These are phyloP conservation scores for Actinernus sp. DNA, from an alignment of 92 coral and sea anemone species.

Conservation along the genomic window DNA sequence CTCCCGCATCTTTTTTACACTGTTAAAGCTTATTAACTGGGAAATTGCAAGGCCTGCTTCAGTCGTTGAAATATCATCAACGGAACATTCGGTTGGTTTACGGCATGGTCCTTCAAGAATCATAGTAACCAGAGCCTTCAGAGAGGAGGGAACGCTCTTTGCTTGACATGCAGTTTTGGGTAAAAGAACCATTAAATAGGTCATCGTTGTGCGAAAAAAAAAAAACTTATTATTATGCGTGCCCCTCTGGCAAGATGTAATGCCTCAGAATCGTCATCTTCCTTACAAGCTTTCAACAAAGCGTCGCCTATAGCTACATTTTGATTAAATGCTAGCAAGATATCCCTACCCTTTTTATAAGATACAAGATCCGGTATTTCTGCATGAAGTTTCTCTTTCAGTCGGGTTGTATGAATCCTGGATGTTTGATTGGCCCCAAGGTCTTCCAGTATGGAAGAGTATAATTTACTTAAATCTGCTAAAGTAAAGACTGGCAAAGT, in stretches of 20 bases:
- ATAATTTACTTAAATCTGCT: constrained; percentile 36
- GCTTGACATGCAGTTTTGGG: constrained; percentile 14
- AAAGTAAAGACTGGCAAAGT: constrained; percentile 37
- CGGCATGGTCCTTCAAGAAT: constrained; percentile 61
- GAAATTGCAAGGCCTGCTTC: constrained; percentile 27
- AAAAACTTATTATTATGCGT: constrained; percentile 41
- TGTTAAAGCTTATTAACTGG: constrained; percentile 38
- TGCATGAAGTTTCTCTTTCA: constrained; percentile 27
- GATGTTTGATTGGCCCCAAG: constrained; percentile 13
- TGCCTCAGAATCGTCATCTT: no score
- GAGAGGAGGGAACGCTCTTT: constrained; percentile 35
- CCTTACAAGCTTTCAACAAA: constrained; percentile 27
- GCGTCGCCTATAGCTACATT: constrained; percentile 49
- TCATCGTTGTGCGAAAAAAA: constrained; percentile 24
- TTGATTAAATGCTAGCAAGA: constrained; percentile 27
- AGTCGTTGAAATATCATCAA: constrained; percentile 37
- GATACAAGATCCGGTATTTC: constrained; percentile 44
- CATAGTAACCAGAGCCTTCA: constrained; percentile 44
- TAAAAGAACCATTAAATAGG: constrained; percentile 41
- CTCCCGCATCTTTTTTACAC: constrained; percentile 33
- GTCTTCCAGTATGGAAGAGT: constrained; percentile 11
- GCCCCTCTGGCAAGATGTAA: constrained; percentile 50
- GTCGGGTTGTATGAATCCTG: constrained; percentile 33
- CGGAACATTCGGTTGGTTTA: constrained; percentile 3
- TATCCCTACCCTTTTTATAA: constrained; percentile 33